These are phyloP conservation scores for Leptothorax acervorum DNA, from an alignment of 2,888 invertebrate species.

Conservation along the genomic window DNA sequence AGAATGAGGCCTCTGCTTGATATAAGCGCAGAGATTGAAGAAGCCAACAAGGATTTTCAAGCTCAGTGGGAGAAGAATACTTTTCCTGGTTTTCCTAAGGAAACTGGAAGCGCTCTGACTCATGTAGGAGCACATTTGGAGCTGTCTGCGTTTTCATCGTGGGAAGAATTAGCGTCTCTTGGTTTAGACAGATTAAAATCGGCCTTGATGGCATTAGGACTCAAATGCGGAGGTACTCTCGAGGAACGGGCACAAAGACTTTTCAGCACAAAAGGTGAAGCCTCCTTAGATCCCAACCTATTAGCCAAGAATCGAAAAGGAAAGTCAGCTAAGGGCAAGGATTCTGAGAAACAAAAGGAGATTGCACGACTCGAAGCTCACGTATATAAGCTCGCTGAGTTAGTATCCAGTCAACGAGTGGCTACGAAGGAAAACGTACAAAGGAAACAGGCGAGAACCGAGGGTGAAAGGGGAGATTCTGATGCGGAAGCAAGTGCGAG, in stretches of 20 bases:
- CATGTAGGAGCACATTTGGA: slow-evolving; percentile 99
- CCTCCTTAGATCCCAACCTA: slow-evolving; percentile 95
- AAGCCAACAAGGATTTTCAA: slow-evolving; percentile 93
- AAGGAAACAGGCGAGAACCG: slow-evolving; percentile 98
- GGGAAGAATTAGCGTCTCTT: slow-evolving; percentile 98
- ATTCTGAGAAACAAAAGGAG: slow-evolving; percentile 92
- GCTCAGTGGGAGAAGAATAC: slow-evolving; percentile 95
- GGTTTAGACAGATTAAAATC: slow-evolving; percentile 99
- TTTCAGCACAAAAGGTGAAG: slow-evolving; percentile 98
- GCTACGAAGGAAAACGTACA: slow-evolving; percentile 99
- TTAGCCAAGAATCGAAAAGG: slow-evolving; percentile 96
- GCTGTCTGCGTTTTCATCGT: slow-evolving; percentile 98
- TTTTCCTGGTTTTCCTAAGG: slow-evolving; percentile 99
- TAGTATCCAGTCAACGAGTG: slow-evolving; percentile 93
- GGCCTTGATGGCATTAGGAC: slow-evolving; percentile 97
- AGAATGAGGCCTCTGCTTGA: slow-evolving; percentile 95
- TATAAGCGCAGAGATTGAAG: slow-evolving; percentile 92
- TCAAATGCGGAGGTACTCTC: slow-evolving; percentile 99
- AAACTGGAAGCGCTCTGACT: slow-evolving; percentile 96
- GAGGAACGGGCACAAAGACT: slow-evolving; percentile 98
- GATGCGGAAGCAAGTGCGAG: slow-evolving; percentile 95
- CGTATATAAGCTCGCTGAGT: slow-evolving; percentile 94
- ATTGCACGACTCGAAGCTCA: slow-evolving; percentile 96
- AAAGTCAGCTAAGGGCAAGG: slow-evolving; percentile 88
- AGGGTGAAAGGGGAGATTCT: slow-evolving; percentile 96